phyloP scores from a whole-genome alignment of 2,797 vertebrate species.

The Pampus argenteus region DNA sequence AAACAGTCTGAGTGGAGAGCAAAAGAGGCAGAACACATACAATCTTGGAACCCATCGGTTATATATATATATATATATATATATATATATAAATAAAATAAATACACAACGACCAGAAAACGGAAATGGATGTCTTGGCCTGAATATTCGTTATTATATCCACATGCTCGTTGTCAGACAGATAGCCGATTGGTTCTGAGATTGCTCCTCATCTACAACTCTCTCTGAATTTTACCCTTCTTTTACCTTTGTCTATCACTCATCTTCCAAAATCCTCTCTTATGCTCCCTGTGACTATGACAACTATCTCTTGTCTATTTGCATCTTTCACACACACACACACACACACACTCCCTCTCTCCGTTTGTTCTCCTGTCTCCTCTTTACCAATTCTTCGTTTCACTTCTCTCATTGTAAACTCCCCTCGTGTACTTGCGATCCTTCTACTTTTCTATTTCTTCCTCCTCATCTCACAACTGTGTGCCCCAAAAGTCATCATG shows the following conservation, averaged over 20 bases:
- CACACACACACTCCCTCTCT: conserved; percentile 28
- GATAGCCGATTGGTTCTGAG: too few species aligned
- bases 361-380: conserved; percentile 37
- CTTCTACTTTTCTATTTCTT: conserved; percentile 5
- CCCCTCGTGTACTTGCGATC: conserved; percentile 13
- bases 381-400: conserved; percentile 22
- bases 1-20: too few species aligned
- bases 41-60: too few species aligned
- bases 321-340: conserved; percentile 49
- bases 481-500: conserved; percentile 27
- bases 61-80: too few species aligned
- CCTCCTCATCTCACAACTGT: conserved; percentile 28
- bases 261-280: conserved; percentile 45
- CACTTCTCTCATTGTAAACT: conserved; percentile 24
- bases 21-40: too few species aligned
- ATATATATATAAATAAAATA: too few species aligned
- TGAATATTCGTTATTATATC: too few species aligned
- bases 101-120: too few species aligned
- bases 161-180: too few species aligned
- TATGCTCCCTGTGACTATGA: conserved; percentile 46
- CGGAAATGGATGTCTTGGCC: too few species aligned
- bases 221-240: conserved; percentile 33
- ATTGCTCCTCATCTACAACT: conserved; percentile 5
- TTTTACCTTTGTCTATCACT: conserved; percentile 42
- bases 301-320: conserved; percentile 62